Conservation (phyloP, 2,888 invertebrate species). For the Cephus spinipes region DNA sequence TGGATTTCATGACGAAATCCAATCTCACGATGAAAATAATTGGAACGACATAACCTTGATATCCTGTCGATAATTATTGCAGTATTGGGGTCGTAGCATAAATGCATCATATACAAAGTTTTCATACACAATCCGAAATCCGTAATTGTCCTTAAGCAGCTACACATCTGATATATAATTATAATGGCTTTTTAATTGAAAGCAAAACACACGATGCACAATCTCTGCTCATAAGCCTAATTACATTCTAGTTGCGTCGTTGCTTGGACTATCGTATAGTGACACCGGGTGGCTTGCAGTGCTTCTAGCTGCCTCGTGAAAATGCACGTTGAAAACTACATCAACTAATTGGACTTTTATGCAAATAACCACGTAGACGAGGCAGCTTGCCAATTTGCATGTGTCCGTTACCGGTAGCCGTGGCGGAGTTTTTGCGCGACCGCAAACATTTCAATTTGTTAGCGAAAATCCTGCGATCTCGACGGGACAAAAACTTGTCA, state of each 20-base stretch:
- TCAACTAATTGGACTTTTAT: constrained; percentile 41
- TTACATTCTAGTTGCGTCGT: background rate
- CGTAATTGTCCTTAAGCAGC: background rate
- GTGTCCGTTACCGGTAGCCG: constrained; percentile 16
- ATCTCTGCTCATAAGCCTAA: background rate
- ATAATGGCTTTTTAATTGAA: background rate
- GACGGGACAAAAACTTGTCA: background rate
- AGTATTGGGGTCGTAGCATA: background rate
- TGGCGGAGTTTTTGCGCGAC: constrained; percentile 9
- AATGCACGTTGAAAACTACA: constrained; percentile 30
- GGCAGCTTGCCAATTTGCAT: constrained; percentile 40
- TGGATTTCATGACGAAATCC: too few relatives aligned
- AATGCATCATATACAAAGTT: background rate
- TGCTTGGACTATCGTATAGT: background rate
- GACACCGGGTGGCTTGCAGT: background rate
- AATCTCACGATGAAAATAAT: too few relatives aligned
- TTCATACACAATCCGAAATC: background rate
- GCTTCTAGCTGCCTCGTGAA: background rate
- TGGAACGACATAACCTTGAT: background rate
- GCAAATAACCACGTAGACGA: constrained; percentile 31
- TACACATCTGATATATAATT: background rate
- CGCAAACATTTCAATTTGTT: constrained; percentile 23
- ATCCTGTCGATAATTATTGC: background rate
- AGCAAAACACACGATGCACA: background rate
- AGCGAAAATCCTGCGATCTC: constrained; percentile 8